Evolutionary conservation across 2,113 vertebrate genomes (phyloP).

Genomic region (Formicarius rufipectus): DNA sequence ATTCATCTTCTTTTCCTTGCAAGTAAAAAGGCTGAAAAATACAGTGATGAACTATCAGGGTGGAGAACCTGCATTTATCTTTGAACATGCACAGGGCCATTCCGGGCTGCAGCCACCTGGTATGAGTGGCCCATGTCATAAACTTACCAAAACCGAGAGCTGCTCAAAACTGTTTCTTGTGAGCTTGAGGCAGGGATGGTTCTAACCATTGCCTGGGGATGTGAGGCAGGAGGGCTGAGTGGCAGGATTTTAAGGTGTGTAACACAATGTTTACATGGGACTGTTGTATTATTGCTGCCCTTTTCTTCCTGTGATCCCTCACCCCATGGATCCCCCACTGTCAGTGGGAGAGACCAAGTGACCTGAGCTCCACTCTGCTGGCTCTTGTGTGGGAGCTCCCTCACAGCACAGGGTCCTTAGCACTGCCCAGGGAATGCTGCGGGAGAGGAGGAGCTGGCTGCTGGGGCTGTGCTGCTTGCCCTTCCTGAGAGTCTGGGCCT

Average conservation of each 20-base stretch:
- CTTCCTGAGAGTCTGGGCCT: neutral
- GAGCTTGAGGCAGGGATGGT: rapidly evolving
- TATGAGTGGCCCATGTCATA: neutral
- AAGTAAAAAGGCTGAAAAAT: neutral
- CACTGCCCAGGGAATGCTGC: neutral
- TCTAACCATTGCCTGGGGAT: neutral
- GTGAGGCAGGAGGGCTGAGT: neutral
- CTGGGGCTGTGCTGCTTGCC: neutral
- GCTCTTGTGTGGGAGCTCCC: neutral
- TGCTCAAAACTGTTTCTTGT: neutral
- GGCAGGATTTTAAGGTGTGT: neutral
- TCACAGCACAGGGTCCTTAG: rapidly evolving
- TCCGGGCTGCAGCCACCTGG: neutral
- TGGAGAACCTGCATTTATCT: rapidly evolving
- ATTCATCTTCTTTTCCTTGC: neutral
- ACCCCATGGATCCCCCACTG: neutral
- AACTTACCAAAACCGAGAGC: rapidly evolving
- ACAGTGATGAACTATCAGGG: neutral
- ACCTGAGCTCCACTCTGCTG: rapidly evolving
- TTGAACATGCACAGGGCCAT: rapidly evolving
- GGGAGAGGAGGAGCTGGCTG: neutral
- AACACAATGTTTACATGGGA: no score
- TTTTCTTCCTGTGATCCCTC: neutral
- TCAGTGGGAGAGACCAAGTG: neutral
- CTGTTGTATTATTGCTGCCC: rapidly evolving